Percentiles rank a stretch among this genome's conserved stretches.
Evolutionary conservation across 2,888 invertebrate genomes (phyloP).

Genomic region (Machimus atricapillus): DNA sequence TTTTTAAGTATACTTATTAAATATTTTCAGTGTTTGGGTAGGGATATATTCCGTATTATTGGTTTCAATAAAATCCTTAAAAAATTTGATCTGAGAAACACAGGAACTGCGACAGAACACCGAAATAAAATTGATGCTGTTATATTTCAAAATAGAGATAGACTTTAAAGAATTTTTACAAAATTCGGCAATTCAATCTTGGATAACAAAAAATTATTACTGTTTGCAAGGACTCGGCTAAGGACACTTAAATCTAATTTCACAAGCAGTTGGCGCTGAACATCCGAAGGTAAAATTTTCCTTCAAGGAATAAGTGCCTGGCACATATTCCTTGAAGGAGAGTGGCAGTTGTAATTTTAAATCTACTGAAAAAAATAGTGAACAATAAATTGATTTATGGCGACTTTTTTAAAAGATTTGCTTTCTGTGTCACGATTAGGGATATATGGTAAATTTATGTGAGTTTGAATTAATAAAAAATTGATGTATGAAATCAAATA

Average conservation of each 20-base stretch:
- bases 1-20: neutral
- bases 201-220: neutral
- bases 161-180: neutral
- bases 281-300: too few relatives aligned
- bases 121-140: conserved; percentile 53
- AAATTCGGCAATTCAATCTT: neutral
- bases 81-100: conserved; percentile 56
- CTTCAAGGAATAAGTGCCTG: too few relatives aligned
- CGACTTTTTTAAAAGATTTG: neutral
- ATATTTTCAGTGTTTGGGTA: conserved; percentile 55
- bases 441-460: too few relatives aligned
- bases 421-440: too few relatives aligned
- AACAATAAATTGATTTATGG: too few relatives aligned
- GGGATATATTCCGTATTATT: conserved; percentile 56
- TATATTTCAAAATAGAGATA: conserved; percentile 43
- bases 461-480: neutral
- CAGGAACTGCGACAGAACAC: conserved; percentile 54
- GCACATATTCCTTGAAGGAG: too few relatives aligned
- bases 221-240: too few relatives aligned
- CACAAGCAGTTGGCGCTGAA: too few relatives aligned
- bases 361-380: too few relatives aligned
- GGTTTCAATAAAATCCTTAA: conserved; percentile 55
- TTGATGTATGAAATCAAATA: neutral
- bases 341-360: too few relatives aligned
- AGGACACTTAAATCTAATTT: too few relatives aligned